phyloP scores from a whole-genome alignment of 2,888 invertebrate genomes.

The Caenorhabditis wallacei region DNA sequence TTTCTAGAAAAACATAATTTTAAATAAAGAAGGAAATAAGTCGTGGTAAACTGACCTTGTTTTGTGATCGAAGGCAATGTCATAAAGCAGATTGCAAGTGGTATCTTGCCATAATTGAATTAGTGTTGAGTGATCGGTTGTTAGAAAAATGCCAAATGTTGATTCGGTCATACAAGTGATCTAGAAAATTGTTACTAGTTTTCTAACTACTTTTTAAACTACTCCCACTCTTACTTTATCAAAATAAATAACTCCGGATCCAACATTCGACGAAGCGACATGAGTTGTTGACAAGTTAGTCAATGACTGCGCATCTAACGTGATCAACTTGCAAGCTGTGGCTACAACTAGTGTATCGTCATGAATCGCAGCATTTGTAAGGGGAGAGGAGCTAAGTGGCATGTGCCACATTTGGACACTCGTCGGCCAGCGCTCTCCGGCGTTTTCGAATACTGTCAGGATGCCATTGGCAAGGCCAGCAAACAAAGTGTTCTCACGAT shows the following conservation, averaged over 20 bases:
- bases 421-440: constrained; percentile 78
- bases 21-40: too few relatives aligned
- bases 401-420: constrained; percentile 85
- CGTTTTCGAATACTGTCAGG: constrained; percentile 85
- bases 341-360: constrained; percentile 85
- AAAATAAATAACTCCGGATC: constrained; percentile 81
- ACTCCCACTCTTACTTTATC: too few relatives aligned
- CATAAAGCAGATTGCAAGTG: constrained; percentile 85
- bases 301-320: constrained; percentile 84
- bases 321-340: constrained; percentile 85
- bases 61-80: constrained; percentile 84
- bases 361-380: constrained; percentile 84
- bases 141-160: constrained; percentile 85
- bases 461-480: constrained; percentile 85
- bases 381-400: constrained; percentile 85
- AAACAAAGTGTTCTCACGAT: constrained; percentile 84
- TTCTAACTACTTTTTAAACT: too few relatives aligned
- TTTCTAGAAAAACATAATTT: constrained; percentile 64
- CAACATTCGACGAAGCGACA: constrained; percentile 84
- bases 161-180: constrained; percentile 83
- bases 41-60: constrained; percentile 72
- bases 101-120: constrained; percentile 85
- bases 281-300: constrained; percentile 82
- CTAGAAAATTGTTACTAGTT: too few relatives aligned
- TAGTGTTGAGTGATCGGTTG: constrained; percentile 85